These are phyloP conservation scores for Chelonus insularis DNA, from an alignment of 1,140 invertebrate genomes.

Conservation along the genomic window DNA sequence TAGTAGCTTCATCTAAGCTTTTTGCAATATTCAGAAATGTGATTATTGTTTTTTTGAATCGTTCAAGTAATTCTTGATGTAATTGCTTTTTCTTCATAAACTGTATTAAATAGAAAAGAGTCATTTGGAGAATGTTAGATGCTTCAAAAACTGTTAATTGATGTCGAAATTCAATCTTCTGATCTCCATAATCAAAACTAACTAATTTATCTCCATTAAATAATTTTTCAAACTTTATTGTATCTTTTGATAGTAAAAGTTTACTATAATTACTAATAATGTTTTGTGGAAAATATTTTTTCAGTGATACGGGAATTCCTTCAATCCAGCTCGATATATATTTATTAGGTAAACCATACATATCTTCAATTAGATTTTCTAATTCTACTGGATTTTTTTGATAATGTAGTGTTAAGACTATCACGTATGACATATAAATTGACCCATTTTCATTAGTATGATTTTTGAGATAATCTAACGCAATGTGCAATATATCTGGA, in stretches of 20 bases:
- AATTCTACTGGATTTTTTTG: conserved; percentile 44
- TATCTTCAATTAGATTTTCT: conserved; percentile 33
- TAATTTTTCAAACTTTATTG: conserved; percentile 25
- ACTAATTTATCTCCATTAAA: too few species aligned
- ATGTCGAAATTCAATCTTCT: too few species aligned
- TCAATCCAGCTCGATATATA: conserved; percentile 43
- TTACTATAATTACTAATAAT: conserved; percentile 34
- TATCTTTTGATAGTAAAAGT: conserved; percentile 26
- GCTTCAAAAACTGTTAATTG: conserved; percentile 26
- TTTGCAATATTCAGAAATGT: conserved; percentile 40
- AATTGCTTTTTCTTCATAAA: conserved; percentile 31
- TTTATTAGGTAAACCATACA: conserved; percentile 35
- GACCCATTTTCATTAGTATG: conserved; percentile 31
- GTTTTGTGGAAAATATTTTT: conserved; percentile 27
- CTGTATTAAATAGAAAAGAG: conserved; percentile 50
- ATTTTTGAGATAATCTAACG: conserved; percentile 40
- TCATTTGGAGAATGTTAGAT: conserved; percentile 19
- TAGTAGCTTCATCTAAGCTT: not conserved
- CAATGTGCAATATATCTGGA: conserved; percentile 39
- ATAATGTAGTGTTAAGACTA: conserved; percentile 45
- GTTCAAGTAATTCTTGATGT: conserved; percentile 30
- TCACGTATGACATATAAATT: conserved; percentile 40
- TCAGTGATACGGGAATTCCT: conserved; percentile 13
- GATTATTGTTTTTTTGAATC: conserved; percentile 39
- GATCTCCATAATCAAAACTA: too few species aligned